Conservation (phyloP, 1,140 invertebrate genomes). For the Melanaphis sacchari region DNA sequence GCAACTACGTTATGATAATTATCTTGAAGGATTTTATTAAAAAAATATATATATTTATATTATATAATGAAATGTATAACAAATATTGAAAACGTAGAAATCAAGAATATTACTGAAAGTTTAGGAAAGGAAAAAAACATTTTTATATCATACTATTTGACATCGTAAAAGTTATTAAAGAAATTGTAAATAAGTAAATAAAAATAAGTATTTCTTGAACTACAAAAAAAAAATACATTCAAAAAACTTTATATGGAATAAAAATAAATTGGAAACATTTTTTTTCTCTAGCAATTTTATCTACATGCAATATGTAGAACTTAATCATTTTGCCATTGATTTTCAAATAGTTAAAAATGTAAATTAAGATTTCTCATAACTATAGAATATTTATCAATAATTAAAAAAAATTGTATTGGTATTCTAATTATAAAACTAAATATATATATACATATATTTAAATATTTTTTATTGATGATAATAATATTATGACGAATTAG, state of each 20-base stretch:
- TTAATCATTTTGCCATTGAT: not conserved
- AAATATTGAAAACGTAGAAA: not conserved
- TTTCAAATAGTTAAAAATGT: not conserved
- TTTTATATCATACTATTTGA: not conserved
- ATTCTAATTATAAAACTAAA: too few relatives aligned
- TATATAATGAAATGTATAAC: not conserved
- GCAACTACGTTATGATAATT: not conserved
- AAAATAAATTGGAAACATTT: conserved; percentile 6
- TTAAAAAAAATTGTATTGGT: not conserved
- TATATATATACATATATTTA: too few relatives aligned
- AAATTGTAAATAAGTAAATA: not conserved
- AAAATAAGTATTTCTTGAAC: not conserved
- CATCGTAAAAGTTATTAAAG: not conserved
- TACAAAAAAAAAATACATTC: not conserved
- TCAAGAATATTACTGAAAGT: not conserved
- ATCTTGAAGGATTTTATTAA: not conserved
- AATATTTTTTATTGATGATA: too few relatives aligned
- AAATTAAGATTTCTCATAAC: not conserved
- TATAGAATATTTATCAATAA: not conserved
- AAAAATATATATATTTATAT: not conserved
- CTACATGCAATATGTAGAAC: not conserved
- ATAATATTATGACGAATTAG: not conserved
- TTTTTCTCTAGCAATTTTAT: not conserved
- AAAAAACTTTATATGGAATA: not conserved
- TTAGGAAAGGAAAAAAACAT: not conserved